phyloP scores from a whole-genome alignment of 2,888 invertebrate genomes.

The Stictocephala bisonia region DNA sequence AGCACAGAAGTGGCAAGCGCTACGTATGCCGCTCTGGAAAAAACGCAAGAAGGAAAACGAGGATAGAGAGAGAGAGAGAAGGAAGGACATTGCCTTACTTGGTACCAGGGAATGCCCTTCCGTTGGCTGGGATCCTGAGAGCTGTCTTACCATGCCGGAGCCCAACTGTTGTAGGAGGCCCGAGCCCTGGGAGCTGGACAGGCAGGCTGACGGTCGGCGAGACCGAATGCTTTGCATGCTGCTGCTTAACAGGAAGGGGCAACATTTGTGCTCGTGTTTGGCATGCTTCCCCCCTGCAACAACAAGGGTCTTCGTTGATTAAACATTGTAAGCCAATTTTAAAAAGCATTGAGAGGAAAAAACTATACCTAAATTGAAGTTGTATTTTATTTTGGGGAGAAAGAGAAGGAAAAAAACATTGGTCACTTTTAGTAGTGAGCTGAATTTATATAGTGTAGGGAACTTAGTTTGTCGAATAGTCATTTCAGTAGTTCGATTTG shows the following conservation, averaged over 20 bases:
- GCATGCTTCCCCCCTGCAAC: slow-evolving; percentile 87
- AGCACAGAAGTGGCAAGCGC: slow-evolving; percentile 23
- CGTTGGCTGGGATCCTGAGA: slow-evolving; percentile 72
- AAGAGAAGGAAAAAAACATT: no score
- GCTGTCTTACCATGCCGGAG: slow-evolving; percentile 93
- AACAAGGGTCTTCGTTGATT: no score
- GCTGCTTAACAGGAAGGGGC: slow-evolving; percentile 85
- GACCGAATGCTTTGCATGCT: slow-evolving; percentile 82
- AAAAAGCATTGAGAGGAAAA: no score
- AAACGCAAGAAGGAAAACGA: slow-evolving; percentile 6
- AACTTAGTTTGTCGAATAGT: no score
- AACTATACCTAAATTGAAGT: no score
- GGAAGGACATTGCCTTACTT: slow-evolving; percentile 65
- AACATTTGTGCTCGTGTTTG: slow-evolving; percentile 89
- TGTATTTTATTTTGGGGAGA: no score
- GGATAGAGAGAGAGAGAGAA: slow-evolving; percentile 31
- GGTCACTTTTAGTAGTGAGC: no score
- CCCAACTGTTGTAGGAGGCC: slow-evolving; percentile 89
- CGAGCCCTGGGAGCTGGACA: slow-evolving; percentile 78
- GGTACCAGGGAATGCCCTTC: slow-evolving; percentile 68
- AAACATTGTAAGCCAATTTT: no score
- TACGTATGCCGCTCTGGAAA: slow-evolving; percentile 6
- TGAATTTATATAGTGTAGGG: no score
- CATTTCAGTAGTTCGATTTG: no score
- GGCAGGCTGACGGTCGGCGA: slow-evolving; percentile 78